Base-by-base conservation (phyloP, 2,113 vertebrate species). In the Sinocyclocheilus grahami region DNA sequence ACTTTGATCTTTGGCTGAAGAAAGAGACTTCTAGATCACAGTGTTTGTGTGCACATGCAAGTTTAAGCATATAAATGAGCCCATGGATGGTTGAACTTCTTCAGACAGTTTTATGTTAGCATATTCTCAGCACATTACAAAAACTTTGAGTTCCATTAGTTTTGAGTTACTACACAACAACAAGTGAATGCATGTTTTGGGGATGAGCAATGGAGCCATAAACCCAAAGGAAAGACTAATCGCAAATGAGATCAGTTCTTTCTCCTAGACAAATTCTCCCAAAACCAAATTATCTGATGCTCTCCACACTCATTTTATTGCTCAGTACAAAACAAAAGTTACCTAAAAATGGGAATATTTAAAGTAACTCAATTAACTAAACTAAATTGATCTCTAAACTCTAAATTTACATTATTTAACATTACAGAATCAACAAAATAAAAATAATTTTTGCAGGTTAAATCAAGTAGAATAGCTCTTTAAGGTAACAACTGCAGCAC, bases 1-100 rank as follows among this genome's bases (percentile, higher is more conserved):
- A 55, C 77, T 60, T 79, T 79, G 77, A 79, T 79, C 77, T 58
- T 16, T 3, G 53, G 1, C 53, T 37, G 77, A n/a, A 79, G 27
- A 79, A 27, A 27, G 46, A 77, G 74, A 51, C 39, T 27, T 76
- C n/a, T 22, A 12, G 51, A 55, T 78, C 77, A 14, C 74, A 53
- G 2, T 77, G 69, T 72, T 72, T 72, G 46, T 16, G 46, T 53
- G 46, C 75, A 27, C 46, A 51, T n/a, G 20, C 37, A 74, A 74
- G 71, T 74, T 72, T 42, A 74, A 74, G 37, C 69, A 42, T 72
- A 72, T 72, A 72, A 72, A 72, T 42, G 4, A n/a, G 71, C 22
- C 20, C 37, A 42, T 42, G 20, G 69, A n/a, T 22, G 37, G 37
- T 42, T 37, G 10, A 72, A 42, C 10, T 12, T 42, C 1, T 72